Evolutionary conservation across 53 echinoderm and acorn worm genomes (phyloP), one percentile per base, ranked within the genome.

Genomic region (Actinopyga echinites): DNA sequence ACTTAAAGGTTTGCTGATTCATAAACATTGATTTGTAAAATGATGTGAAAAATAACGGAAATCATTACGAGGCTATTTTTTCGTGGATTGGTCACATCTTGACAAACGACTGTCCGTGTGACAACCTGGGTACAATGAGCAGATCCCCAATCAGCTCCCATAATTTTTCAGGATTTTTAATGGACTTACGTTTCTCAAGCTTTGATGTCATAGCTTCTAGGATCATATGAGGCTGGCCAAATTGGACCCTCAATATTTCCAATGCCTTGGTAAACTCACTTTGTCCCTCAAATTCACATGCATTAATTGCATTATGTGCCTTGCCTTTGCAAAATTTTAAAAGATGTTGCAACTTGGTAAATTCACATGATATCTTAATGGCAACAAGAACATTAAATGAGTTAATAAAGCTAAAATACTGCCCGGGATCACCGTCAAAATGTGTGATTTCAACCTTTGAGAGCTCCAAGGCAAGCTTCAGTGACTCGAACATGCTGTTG

Each of bases 261-360:
- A 79, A n/a, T 57, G 79, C 79, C 36, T 79, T 79, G 31, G 8
- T 23, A 53, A 9, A 74, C 45, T 5, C 52, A n/a, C 20, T 74
- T 74, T 74, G n/a, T 24, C 74, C 74, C 29, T 74, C 74, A 45
- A 45, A 74, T 13, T 74, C 28, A 45, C 42, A 43, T 15, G 73
- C 78, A 55, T 78, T 78, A 0, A 78, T 55, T 4, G 79, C 79
- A 55, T 55, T 79, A 30, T 79, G 20, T 2, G 79, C 79, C n/a
- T 79, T 59, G 22, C 79, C 79, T 79, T 79, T 79, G 25, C 79
- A 79, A 30, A 57, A 79, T 57, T 57, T 79, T 3, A 79, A n/a
- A 1, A 79, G 24, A 79, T 79, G 58, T 35, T 79, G 58, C 29
- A 55, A 78, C 32, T 56, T 78, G 1, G 56, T 55, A 6, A 12